Evolutionary conservation across 2,113 vertebrate species (phyloP).

Genomic region (Rattus rattus): DNA sequence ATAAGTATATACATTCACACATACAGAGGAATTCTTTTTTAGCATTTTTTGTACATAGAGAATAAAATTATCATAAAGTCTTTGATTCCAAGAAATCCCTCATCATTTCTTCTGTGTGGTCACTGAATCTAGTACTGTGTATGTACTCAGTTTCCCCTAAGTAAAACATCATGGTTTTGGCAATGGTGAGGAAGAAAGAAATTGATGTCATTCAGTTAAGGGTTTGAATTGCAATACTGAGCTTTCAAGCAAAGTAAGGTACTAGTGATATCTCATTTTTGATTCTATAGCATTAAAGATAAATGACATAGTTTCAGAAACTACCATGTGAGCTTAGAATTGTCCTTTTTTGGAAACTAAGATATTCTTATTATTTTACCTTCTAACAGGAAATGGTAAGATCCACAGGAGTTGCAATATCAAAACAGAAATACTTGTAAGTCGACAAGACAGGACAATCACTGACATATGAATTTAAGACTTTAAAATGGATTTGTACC

Average conservation of each 20-base stretch:
- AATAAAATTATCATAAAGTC: neutral
- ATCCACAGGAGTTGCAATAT: neutral
- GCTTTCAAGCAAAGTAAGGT: neutral
- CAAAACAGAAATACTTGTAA: neutral
- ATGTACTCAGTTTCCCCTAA: neutral
- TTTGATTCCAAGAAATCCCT: neutral
- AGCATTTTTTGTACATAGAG: neutral
- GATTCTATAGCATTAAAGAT: neutral
- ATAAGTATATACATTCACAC: neutral
- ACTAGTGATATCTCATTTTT: neutral
- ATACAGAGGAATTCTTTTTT: neutral
- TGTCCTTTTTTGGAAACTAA: neutral
- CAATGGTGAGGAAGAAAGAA: neutral
- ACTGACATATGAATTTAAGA: neutral
- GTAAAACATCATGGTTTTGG: neutral
- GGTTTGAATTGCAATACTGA: neutral
- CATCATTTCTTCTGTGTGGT: neutral
- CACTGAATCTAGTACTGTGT: neutral
- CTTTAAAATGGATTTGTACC: neutral
- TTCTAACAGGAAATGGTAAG: neutral
- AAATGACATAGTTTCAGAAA: slow-evolving; percentile 16
- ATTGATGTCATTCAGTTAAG: neutral
- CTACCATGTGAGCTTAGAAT: neutral
- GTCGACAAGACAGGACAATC: neutral
- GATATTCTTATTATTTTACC: neutral